These are phyloP conservation scores for Sporophila hypoxantha DNA, from an alignment of 2,113 vertebrate genomes.

Conservation along the genomic window DNA sequence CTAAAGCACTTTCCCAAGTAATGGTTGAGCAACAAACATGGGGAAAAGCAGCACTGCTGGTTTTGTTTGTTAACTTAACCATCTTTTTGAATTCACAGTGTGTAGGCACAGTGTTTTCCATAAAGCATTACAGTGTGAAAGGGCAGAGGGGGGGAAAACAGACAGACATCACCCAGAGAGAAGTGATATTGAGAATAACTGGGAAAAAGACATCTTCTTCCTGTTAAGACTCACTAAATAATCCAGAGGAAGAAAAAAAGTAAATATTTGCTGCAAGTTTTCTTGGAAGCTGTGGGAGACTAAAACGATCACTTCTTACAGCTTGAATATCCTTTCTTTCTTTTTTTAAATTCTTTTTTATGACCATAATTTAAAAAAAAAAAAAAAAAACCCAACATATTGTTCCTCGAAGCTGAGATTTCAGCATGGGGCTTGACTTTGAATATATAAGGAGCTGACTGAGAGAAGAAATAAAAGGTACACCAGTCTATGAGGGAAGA, in stretches of 20 bases:
- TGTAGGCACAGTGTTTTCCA: slow-evolving; percentile 43
- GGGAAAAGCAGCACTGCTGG: background rate
- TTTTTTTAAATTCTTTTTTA: slow-evolving; percentile 28
- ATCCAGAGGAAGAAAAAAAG: slow-evolving; percentile 19
- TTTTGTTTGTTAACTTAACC: slow-evolving; percentile 39
- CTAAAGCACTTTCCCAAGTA: background rate
- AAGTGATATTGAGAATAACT: slow-evolving; percentile 41
- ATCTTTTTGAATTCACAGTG: slow-evolving; percentile 42
- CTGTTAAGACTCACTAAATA: slow-evolving; percentile 53
- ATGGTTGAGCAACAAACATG: background rate
- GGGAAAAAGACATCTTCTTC: slow-evolving; percentile 35
- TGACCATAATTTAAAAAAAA: background rate
- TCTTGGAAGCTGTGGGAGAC: slow-evolving; percentile 8
- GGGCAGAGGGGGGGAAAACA: background rate
- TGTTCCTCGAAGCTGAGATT: slow-evolving; percentile 6
- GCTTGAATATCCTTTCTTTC: slow-evolving; percentile 18
- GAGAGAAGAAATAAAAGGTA: background rate
- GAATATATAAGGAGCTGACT: background rate
- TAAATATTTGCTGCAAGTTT: slow-evolving; percentile 51
- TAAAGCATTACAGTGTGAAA: slow-evolving; percentile 48
- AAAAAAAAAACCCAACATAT: background rate
- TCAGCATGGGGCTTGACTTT: background rate
- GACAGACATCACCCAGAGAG: slow-evolving; percentile 24
- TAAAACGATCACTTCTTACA: background rate
- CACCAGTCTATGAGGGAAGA: background rate